phyloP scores from a whole-genome alignment of 2,113 vertebrate genomes.

The Ailurus styani region DNA sequence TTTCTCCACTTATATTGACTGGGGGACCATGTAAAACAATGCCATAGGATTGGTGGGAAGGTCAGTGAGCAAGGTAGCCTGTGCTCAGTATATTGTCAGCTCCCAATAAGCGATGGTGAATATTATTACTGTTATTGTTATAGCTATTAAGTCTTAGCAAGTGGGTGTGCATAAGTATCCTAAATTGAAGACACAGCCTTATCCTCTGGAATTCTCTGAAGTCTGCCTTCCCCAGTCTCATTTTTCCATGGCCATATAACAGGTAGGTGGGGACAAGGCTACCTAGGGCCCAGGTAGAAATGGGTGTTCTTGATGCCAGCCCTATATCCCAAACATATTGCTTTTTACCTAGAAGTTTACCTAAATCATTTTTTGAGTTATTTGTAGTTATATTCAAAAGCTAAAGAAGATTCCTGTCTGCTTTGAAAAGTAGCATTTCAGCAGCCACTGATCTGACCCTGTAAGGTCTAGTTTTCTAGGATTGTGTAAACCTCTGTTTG shows the following conservation, averaged over 20 bases:
- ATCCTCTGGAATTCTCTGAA: background rate
- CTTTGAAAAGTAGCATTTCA: background rate
- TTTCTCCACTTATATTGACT: background rate
- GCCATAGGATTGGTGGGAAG: background rate
- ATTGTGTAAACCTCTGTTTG: background rate
- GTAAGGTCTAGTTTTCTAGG: slow-evolving; percentile 15
- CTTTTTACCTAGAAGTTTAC: background rate
- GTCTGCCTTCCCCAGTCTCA: background rate
- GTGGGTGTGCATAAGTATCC: background rate
- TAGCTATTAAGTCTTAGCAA: slow-evolving; percentile 15
- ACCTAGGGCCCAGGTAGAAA: background rate
- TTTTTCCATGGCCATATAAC: background rate
- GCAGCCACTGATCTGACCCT: background rate
- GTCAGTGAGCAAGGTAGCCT: background rate
- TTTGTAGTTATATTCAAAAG: slow-evolving; percentile 10
- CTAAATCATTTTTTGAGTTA: background rate
- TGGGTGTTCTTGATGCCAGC: background rate
- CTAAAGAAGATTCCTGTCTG: background rate
- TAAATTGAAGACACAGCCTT: background rate
- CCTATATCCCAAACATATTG: background rate
- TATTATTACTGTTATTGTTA: background rate
- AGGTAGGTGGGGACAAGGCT: background rate
- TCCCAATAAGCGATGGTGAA: background rate
- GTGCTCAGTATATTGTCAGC: background rate
- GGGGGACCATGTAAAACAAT: background rate